These are phyloP conservation scores for Coluber constrictor DNA, from an alignment of 2,797 vertebrate genomes.

Conservation along the genomic window DNA sequence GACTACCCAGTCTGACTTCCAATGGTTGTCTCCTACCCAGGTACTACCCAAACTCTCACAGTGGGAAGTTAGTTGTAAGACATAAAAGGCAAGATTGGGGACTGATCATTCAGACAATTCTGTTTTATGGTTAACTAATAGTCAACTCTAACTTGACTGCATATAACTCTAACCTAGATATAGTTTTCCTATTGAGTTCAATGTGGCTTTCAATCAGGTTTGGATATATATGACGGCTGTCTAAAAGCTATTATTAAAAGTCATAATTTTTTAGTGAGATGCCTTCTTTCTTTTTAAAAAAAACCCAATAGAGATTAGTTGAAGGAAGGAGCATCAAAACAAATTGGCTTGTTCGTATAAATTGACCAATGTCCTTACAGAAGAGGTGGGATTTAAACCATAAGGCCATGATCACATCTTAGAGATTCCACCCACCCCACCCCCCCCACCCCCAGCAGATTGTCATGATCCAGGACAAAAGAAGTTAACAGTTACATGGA, in stretches of 20 bases:
- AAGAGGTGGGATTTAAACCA: neutral
- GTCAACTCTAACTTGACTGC: neutral
- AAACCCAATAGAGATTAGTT: neutral
- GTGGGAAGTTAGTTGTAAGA: neutral
- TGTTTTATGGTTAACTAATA: neutral
- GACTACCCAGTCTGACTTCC: neutral
- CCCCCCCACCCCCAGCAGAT: neutral
- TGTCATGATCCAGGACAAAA: neutral
- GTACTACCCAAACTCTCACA: neutral
- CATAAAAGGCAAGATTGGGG: neutral
- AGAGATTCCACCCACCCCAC: neutral
- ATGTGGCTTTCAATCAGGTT: neutral
- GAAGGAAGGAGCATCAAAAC: neutral
- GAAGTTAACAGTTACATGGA: neutral
- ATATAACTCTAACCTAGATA: neutral
- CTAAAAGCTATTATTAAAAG: neutral
- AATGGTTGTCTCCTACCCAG: neutral
- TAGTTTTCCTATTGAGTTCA: neutral
- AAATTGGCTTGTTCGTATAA: neutral
- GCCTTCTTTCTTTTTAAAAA: neutral
- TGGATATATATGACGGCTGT: neutral
- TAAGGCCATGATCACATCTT: neutral
- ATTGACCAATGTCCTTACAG: neutral
- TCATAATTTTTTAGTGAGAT: neutral
- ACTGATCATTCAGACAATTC: neutral